Percentiles rank a stretch among this genome's conserved stretches.
These are phyloP conservation scores for Drosophila arawakana DNA, from an alignment of 1,140 invertebrate species.

Conservation along the genomic window DNA sequence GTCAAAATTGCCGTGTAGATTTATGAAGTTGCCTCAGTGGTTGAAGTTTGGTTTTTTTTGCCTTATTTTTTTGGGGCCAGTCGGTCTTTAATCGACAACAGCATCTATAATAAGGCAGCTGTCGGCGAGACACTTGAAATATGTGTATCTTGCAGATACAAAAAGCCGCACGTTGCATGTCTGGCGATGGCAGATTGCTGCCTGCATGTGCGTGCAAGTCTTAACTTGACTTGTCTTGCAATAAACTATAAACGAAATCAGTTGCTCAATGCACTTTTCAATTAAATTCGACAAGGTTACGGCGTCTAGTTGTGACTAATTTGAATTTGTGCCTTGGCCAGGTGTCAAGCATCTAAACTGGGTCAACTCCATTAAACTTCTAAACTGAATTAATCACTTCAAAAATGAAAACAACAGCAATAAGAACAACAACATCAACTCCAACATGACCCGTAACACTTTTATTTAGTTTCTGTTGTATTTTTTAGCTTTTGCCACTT, in stretches of 20 bases:
- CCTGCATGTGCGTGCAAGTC: slow-evolving; percentile 26
- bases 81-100: slow-evolving; percentile 52
- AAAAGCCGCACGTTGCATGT: slow-evolving; percentile 46
- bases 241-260: slow-evolving; percentile 9
- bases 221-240: slow-evolving; percentile 17
- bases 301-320: slow-evolving; percentile 52
- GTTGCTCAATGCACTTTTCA: slow-evolving; percentile 51
- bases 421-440: not conserved
- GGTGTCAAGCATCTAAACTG: slow-evolving; percentile 56
- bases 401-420: not conserved
- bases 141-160: slow-evolving; percentile 69
- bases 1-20: slow-evolving; percentile 67
- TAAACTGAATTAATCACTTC: slow-evolving; percentile 38
- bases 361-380: slow-evolving; percentile 55
- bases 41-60: slow-evolving; percentile 1
- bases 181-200: slow-evolving; percentile 53
- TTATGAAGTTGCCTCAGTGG: slow-evolving; percentile 63
- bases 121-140: slow-evolving; percentile 75
- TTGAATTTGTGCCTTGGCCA: slow-evolving; percentile 51
- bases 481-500: slow-evolving; percentile 20
- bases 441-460: slow-evolving; percentile 3
- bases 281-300: slow-evolving; percentile 68
- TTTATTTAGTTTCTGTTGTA: not conserved
- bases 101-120: slow-evolving; percentile 81
- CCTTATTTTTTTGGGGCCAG: slow-evolving; percentile 47